Percentiles rank a stretch among this genome's conserved stretches.
phyloP scores from a whole-genome alignment of 2,797 vertebrate species.

The Craterocephalus amniculus region DNA sequence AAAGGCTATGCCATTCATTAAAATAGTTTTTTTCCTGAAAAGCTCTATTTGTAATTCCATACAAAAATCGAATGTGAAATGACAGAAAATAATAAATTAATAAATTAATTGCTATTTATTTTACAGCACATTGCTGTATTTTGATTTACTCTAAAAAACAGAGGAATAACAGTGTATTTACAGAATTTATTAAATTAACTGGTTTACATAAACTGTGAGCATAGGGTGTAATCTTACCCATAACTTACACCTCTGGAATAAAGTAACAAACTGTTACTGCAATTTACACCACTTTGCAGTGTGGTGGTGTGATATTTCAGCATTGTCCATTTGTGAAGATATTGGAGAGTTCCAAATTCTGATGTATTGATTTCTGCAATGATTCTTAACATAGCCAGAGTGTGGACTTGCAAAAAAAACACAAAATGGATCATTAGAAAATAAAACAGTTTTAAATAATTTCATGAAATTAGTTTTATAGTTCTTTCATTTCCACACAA shows the following conservation, averaged over 20 bases:
- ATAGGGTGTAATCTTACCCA: not conserved
- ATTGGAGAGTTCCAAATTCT: not conserved
- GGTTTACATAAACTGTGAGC: not conserved
- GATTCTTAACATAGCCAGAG: not conserved
- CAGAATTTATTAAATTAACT: not conserved
- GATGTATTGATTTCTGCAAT: not conserved
- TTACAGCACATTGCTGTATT: too few species aligned
- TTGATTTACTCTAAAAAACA: too few species aligned
- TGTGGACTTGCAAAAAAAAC: not conserved
- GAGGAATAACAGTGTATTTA: too few species aligned
- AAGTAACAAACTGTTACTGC: not conserved
- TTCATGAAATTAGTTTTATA: too few species aligned
- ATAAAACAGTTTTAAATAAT: not conserved
- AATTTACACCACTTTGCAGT: not conserved
- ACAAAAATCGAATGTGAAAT: not conserved
- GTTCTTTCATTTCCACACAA: too few species aligned
- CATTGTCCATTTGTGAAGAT: not conserved
- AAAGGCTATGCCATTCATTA: not conserved
- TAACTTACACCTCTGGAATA: not conserved
- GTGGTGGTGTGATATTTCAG: not conserved
- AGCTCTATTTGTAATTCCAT: not conserved
- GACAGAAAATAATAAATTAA: not conserved
- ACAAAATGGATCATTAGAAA: not conserved
- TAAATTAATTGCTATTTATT: not conserved
- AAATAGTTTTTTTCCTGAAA: not conserved